Base-by-base conservation (phyloP, 1,140 invertebrate genomes). In the Drosophila grimshawi region DNA sequence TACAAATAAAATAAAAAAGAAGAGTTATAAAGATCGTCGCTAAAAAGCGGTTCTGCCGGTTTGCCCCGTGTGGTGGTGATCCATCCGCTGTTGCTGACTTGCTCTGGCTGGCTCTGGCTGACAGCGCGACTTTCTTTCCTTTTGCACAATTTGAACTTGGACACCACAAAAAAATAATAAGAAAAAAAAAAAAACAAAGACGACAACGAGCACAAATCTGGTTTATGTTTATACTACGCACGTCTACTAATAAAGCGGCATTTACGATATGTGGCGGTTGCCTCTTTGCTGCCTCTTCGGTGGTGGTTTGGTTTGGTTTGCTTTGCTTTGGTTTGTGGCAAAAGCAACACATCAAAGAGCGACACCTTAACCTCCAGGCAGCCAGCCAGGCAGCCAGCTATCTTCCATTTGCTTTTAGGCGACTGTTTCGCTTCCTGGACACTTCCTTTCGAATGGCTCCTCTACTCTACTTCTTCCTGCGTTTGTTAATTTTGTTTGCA, bases 81-180 rank as follows among this genome's bases (percentile, higher is more conserved):
- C 71, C 57, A 52, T 67, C 56, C 43, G 7, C n/a, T 29, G 19
- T 32, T 41, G 39, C 39, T 11, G 19, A 3, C 32, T 5, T 49
- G 27, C 4, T 57, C 69, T 66, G 65, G 66, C 60, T 64, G 56
- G 57, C 62, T 19, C 19, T 69, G 35, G 68, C 80, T 52, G 56
- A 10, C 55, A 33, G 41, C 56, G 73, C 69, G 79, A 79, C 86
- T 89, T 89, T 89, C 85, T 83, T 88, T 88, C 83, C 83, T 88
- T 88, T 88, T 70, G 77, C 85, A 85, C 80, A 81, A 89, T 88
- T 89, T 88, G 83, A 88, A 88, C 83, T 88, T 88, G 83, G 85
- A 85, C 83, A 88, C 85, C 80, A 82, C 61, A 35, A 49, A 67
- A 46, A 41, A 48, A 76, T 19, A 19, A 19, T 0, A 19, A 19